These are phyloP conservation scores for Agrotis ipsilon DNA, from an alignment of 2,888 invertebrate genomes.

Conservation along the genomic window DNA sequence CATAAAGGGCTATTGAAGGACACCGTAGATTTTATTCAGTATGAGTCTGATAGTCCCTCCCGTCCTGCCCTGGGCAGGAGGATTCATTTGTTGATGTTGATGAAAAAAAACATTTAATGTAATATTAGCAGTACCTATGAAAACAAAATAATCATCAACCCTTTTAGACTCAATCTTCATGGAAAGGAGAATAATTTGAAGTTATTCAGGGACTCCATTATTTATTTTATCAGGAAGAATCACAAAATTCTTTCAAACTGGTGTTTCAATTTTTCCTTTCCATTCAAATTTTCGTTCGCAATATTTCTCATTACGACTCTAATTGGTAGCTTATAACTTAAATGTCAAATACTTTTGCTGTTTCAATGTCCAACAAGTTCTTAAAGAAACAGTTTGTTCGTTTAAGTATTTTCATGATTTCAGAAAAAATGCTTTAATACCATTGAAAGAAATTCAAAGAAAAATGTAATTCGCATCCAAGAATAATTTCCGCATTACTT, in stretches of 20 bases:
- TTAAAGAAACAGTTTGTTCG: background rate
- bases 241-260: background rate
- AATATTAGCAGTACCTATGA: no score
- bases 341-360: slow-evolving; percentile 7
- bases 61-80: no score
- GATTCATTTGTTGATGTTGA: no score
- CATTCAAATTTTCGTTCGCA: background rate
- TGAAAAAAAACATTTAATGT: no score
- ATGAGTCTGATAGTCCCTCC: no score
- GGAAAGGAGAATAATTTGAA: slow-evolving; percentile 3
- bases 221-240: background rate
- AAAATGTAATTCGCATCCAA: background rate
- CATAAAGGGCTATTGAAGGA: no score
- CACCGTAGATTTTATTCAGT: no score
- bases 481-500: slow-evolving; percentile 19
- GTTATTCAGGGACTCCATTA: background rate
- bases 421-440: background rate
- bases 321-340: slow-evolving; percentile 28
- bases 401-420: background rate
- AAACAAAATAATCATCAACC: background rate
- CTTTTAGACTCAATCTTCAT: background rate
- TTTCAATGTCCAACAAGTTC: background rate
- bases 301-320: background rate
- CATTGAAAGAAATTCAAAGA: background rate
- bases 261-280: background rate